A percentile compares a stretch with the other conserved stretches of the same genome.
These are phyloP conservation scores for Cyrtorhinus lividipennis DNA, from an alignment of 1,140 invertebrate genomes.

Conservation along the genomic window DNA sequence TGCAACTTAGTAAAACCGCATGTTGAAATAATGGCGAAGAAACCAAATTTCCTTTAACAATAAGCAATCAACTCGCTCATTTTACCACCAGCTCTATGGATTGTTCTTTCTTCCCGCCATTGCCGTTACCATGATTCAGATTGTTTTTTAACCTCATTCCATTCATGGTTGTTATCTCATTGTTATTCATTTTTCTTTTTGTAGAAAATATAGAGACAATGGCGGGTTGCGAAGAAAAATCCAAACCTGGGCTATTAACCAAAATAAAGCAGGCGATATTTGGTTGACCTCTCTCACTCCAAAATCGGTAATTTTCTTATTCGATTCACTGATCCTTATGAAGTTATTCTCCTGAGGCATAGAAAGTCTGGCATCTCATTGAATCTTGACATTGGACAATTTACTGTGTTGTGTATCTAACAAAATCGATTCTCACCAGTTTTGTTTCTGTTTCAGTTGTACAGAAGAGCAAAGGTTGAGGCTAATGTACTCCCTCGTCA, in stretches of 20 bases:
- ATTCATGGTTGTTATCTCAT: conserved; percentile 25
- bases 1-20: too few relatives aligned
- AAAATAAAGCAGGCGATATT: conserved; percentile 51
- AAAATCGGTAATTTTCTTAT: not conserved
- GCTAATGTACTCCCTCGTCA: too few relatives aligned
- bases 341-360: too few relatives aligned
- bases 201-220: conserved; percentile 25
- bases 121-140: conserved; percentile 17
- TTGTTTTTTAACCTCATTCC: conserved; percentile 5
- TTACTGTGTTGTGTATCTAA: too few relatives aligned
- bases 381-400: too few relatives aligned
- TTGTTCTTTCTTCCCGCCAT: conserved; percentile 2
- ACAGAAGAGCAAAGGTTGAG: not conserved
- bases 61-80: too few relatives aligned
- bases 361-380: too few relatives aligned
- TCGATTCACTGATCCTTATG: too few relatives aligned
- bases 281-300: conserved; percentile 29
- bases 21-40: too few relatives aligned
- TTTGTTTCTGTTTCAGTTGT: not conserved
- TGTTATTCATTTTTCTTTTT: conserved; percentile 23
- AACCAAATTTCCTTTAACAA: too few relatives aligned
- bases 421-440: too few relatives aligned
- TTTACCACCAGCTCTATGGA: too few relatives aligned
- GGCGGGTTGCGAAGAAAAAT: conserved; percentile 36
- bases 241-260: conserved; percentile 37